phyloP scores from a whole-genome alignment of 2,888 invertebrate species.

The Lasioglossum leucozonium region DNA sequence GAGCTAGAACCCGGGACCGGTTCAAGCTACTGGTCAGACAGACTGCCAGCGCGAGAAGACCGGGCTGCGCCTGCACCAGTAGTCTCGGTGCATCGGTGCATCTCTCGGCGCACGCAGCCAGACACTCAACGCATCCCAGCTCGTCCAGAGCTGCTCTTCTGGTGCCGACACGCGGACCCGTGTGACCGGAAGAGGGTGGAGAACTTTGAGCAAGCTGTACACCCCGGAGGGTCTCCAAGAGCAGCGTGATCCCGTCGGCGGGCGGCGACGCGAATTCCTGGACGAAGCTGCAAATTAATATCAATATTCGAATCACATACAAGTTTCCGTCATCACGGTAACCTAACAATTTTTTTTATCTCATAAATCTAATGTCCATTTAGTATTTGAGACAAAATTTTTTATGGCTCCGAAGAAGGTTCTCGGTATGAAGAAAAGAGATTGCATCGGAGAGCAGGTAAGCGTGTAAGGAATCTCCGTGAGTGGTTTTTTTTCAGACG shows the following conservation, averaged over 20 bases:
- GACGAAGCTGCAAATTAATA: slow-evolving; percentile 90
- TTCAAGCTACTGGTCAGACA: slow-evolving; percentile 95
- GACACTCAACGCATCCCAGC: slow-evolving; percentile 94
- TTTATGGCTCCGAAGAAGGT: no score
- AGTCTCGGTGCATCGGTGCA: slow-evolving; percentile 92
- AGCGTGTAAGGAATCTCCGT: not conserved
- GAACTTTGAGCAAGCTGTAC: slow-evolving; percentile 92
- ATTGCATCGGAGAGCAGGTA: not conserved
- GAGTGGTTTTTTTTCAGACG: not conserved
- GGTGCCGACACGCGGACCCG: slow-evolving; percentile 79
- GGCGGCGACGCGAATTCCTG: slow-evolving; percentile 96
- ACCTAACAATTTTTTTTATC: no score
- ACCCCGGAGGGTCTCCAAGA: slow-evolving; percentile 93
- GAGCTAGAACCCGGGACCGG: slow-evolving; percentile 92
- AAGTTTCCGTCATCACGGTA: not conserved
- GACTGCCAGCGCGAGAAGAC: slow-evolving; percentile 93
- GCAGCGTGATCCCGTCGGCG: slow-evolving; percentile 93
- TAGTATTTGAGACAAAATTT: no score
- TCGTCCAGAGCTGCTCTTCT: slow-evolving; percentile 93
- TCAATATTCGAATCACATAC: not conserved
- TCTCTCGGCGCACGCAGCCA: slow-evolving; percentile 92
- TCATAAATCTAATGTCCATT: no score
- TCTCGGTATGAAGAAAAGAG: not conserved
- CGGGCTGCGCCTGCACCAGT: slow-evolving; percentile 91
- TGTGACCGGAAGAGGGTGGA: slow-evolving; percentile 83